phyloP scores from a whole-genome alignment of 2,888 invertebrate species.

The Alentia gelatinosa region DNA sequence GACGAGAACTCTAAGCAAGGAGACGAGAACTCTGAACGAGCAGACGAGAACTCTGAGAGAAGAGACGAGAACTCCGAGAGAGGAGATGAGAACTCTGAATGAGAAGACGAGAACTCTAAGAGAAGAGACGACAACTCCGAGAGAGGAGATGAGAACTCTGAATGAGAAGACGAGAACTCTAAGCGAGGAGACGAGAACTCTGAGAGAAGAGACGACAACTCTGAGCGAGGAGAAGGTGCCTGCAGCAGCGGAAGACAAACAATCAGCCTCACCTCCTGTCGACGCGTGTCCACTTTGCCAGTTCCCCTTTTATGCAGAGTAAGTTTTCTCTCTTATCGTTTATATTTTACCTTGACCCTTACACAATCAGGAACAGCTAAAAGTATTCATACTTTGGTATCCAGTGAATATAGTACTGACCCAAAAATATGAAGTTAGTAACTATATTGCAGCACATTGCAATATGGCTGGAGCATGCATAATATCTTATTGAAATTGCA shows the following conservation, averaged over 20 bases:
- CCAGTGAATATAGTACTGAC: too few relatives aligned
- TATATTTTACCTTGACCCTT: too few relatives aligned
- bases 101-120: background rate
- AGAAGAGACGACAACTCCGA: background rate
- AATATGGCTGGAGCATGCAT: too few relatives aligned
- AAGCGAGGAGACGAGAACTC: background rate
- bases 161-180: background rate
- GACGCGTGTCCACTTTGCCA: constrained; percentile 61
- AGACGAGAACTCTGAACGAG: background rate
- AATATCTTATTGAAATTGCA: too few relatives aligned
- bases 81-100: background rate
- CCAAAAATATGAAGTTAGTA: too few relatives aligned
- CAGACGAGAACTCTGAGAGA: background rate
- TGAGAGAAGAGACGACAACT: background rate
- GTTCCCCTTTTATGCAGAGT: constrained; percentile 57
- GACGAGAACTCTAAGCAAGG: background rate
- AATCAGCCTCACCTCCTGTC: background rate
- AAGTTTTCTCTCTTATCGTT: too few relatives aligned
- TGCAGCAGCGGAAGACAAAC: background rate
- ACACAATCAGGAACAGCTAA: too few relatives aligned
- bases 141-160: background rate
- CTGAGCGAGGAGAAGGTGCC: background rate
- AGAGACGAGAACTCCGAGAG: background rate
- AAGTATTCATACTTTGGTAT: too few relatives aligned
- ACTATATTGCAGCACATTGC: too few relatives aligned